Base-by-base conservation (phyloP, 2,888 invertebrate species). In the Priocnemis perturbator region DNA sequence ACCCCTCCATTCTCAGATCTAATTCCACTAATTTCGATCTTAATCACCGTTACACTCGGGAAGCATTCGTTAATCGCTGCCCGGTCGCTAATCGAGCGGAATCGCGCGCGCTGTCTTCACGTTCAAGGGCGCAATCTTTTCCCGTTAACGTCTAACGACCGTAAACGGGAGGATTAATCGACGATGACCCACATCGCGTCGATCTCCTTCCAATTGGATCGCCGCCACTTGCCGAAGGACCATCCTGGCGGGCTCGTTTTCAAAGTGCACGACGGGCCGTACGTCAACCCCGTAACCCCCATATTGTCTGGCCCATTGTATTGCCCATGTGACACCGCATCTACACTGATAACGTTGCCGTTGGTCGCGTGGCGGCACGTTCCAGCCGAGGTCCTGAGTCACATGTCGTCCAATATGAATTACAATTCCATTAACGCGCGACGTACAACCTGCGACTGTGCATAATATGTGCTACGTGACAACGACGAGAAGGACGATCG, bases 381-480 rank as follows among this genome's bases (percentile, higher is more conserved):
- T 83, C 65, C 77, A 62, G 37, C 37, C 7, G 37, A 37, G 37
- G 20, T 74, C 70, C 83, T 80, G 80, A 82, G 71, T 82, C 81
- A 82, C 79, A 78, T 77, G 78, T 78, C 77, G 69, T 78, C 75
- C 77, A 70, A 64, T 73, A 72, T 77, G 79, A 85, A 85, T 86
- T 85, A 85, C 84, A 82, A 82, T 84, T 82, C 82, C 83, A 85
- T 85, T 85, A 84, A 78, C 73, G 74, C 63, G 26, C 55, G 17
- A 30, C 52, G 69, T 69, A 76, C 75, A 77, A 50, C 50, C 50
- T 50, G 50, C 50, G 50, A 19, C 50, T 17, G 17, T n/a, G 50
- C 15, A 50, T 50, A 50, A 1, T n/a, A 50, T 50, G 17, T 17
- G 17, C 50, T n/a, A 4, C 26, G 3, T 26, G 7, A 26, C 26